These are phyloP conservation scores for Gallinago media DNA, from an alignment of 2,113 vertebrate genomes.

Conservation along the genomic window DNA sequence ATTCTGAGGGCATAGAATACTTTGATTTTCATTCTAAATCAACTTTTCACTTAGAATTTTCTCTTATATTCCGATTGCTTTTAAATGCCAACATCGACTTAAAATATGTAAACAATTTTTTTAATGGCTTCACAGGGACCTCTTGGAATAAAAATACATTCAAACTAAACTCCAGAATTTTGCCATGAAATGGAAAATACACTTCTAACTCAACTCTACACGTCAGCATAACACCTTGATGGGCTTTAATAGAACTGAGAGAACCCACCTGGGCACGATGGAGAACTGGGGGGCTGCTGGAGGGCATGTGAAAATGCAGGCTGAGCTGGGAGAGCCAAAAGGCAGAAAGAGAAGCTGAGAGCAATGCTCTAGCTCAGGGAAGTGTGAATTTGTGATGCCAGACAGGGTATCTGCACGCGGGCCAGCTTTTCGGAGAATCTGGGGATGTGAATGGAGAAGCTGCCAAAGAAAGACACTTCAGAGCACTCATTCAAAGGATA, in stretches of 20 bases:
- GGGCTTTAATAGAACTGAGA: neutral
- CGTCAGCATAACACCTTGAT: neutral
- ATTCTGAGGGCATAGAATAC: neutral
- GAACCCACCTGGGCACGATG: fast-evolving
- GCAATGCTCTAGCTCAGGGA: neutral
- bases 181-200: neutral
- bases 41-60: neutral
- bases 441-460: neutral
- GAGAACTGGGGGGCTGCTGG: neutral
- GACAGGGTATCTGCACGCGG: neutral
- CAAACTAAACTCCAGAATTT: neutral
- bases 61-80: neutral
- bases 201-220: neutral
- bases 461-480: neutral
- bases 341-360: neutral
- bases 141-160: neutral
- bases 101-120: constrained; percentile 18
- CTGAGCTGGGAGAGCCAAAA: neutral
- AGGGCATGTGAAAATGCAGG: neutral
- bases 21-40: constrained; percentile 23
- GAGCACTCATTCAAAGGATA: neutral
- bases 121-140: neutral
- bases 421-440: neutral
- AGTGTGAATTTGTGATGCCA: neutral
- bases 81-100: constrained; percentile 22